Evolutionary conservation across 2,797 vertebrate species (phyloP).

Genomic region (Melanotaenia maccullochi): DNA sequence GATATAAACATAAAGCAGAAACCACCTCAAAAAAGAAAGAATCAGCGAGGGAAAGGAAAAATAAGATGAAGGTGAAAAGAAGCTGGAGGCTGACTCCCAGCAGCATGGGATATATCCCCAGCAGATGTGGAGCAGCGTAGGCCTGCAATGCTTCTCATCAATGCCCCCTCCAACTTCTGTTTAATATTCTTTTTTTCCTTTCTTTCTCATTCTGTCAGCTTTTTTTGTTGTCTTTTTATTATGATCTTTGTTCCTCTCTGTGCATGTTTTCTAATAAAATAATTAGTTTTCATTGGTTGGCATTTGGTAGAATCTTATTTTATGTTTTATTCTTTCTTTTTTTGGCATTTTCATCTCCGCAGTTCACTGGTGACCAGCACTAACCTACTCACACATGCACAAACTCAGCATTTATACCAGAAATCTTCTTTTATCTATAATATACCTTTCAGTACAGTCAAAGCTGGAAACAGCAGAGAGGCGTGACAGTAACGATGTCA

Average conservation of each 20-base stretch:
- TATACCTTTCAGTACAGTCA: constrained; percentile 58
- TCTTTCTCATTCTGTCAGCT: constrained; percentile 14
- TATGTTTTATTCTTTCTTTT: neutral
- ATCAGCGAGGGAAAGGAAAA: constrained; percentile 34
- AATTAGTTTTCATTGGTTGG: constrained; percentile 7
- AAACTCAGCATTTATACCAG: constrained; percentile 30
- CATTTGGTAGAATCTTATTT: neutral
- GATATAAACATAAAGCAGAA: constrained; percentile 75
- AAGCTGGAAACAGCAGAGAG: constrained; percentile 19
- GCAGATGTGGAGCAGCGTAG: constrained; percentile 73
- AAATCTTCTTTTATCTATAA: constrained; percentile 49
- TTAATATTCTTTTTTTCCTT: constrained; percentile 32
- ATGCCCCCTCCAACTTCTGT: constrained; percentile 24
- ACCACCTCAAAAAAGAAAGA: constrained; percentile 42
- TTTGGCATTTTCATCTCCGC: no score
- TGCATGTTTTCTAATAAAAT: neutral
- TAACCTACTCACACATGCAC: neutral
- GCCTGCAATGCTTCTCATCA: constrained; percentile 63
- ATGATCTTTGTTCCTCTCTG: neutral
- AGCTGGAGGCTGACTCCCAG: constrained; percentile 62
- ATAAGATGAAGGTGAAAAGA: constrained; percentile 64
- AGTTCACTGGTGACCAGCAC: no score
- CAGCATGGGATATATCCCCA: constrained; percentile 69
- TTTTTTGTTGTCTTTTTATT: constrained; percentile 11
- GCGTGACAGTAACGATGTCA: constrained; percentile 56